Evolutionary conservation across 2,797 vertebrate species (phyloP), one percentile per base, ranked within the genome.

Genomic region (Gymnopithys bicolor): DNA sequence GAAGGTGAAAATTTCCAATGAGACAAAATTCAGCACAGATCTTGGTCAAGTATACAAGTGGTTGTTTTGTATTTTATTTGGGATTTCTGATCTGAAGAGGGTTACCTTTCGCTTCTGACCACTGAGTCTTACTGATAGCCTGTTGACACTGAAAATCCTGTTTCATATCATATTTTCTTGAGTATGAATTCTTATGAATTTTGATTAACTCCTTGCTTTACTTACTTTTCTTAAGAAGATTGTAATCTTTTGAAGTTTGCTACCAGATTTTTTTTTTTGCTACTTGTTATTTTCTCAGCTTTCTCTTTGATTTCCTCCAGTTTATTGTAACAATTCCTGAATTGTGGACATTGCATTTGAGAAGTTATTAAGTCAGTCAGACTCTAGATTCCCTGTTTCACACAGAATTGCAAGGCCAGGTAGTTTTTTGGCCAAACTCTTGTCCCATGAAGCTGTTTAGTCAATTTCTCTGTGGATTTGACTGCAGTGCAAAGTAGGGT

Each of bases 211-310:
- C 68, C 6, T 75, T 73, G 16, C 15, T 37, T 55, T 32, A 7
- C 25, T 46, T 60, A 6, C 28, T 77, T n/a, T 84, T 39, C 13
- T 56, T 37, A 43, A 27, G 45, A 28, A 56, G 33, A 48, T 18
- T 11, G n/a, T 59, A 23, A 10, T 41, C 6, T 52, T 70, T 27
- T 75, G 17, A 69, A 37, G 8, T 24, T 80, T 49, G 5, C 51
- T 82, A 39, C 22, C 3, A 37, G 27, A 10, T 7, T 17, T 11
- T 4, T 17, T 11, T 4, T 21, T 8, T 13, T 6, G 0, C 11
- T 67, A 4, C 3, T 30, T 33, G 28, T 70, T 80, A 7, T 37
- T 80, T 21, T 62, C 24, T 7, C 7, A 11, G 18, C 73, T 90
- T 90, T 87, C 28, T 93, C 13, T 28, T 76, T 63, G 10, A 48